Evolutionary conservation across 2,113 vertebrate genomes (phyloP), one percentile per base, ranked within the genome.

Genomic region (Silurus glanis): DNA sequence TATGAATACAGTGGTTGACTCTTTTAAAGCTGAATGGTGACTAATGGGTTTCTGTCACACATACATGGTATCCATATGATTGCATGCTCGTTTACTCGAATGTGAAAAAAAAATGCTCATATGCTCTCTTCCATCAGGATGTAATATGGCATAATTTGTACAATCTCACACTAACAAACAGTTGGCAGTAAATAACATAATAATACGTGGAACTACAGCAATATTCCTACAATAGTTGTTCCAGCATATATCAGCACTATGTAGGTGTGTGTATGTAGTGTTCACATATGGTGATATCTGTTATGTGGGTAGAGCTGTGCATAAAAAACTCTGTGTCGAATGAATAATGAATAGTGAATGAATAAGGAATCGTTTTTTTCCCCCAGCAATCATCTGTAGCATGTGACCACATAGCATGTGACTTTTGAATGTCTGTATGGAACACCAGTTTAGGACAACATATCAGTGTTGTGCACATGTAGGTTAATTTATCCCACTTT

Each of bases 1-100:
- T 72, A 76, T 84, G 84, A 86, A 88, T 79, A 83, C 80, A 86
- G 81, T 81, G 51, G 12, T 25, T 37, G 45, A 56, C 17, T 47
- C 47, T 13, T 78, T 9, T 28, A 45, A 21, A 82, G 85, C 49
- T 81, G 82, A 74, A 82, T 16, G 45, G 45, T n/a, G 67, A 72
- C 19, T 82, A 23, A 82, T 53, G 45, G 5, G 51, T 17, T 25
- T 23, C 51, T 13, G 64, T 83, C 66, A 17, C 25, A 69, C 25
- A 10, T 64, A 6, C 6, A 16, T 69, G 49, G 13, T 28, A 23
- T 37, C 37, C 1, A 37, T 37, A 37, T 37, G 37, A 37, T 37
- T 37, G 37, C 37, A 37, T 37, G 37, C 37, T 37, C 2, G 2
- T 37, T 37, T 37, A 37, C 37, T 37, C 2, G 37, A 37, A 37